phyloP scores from a whole-genome alignment of 2,797 vertebrate species.

The Microhierax caerulescens region DNA sequence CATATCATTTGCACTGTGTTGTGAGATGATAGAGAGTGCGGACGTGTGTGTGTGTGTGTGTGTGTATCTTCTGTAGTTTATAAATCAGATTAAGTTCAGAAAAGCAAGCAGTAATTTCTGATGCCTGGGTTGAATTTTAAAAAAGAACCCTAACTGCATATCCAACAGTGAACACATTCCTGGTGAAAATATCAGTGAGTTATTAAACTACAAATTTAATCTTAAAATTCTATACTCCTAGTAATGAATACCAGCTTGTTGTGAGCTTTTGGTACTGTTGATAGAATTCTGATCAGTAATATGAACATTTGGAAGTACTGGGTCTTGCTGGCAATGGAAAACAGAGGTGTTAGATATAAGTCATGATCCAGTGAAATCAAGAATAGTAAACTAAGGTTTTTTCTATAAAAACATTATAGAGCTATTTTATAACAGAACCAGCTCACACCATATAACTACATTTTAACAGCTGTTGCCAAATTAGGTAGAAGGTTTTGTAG shows the following conservation, averaged over 20 bases:
- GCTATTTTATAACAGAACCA: background rate
- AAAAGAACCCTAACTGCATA: background rate
- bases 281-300: constrained; percentile 1
- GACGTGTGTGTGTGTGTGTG: background rate
- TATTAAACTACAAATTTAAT: constrained; percentile 60
- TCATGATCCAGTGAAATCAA: background rate
- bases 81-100: constrained; percentile 24
- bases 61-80: background rate
- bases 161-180: constrained; percentile 33
- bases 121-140: constrained; percentile 21
- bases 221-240: constrained; percentile 15
- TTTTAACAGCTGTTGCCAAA: constrained; percentile 37
- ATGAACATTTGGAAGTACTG: background rate
- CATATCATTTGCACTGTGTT: background rate
- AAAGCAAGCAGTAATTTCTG: constrained; percentile 3
- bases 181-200: constrained; percentile 53
- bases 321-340: constrained; percentile 7
- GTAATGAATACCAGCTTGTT: constrained; percentile 28
- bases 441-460: background rate
- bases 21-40: background rate
- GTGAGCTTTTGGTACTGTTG: background rate
- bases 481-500: background rate
- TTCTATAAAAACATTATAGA: background rate
- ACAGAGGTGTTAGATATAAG: constrained; percentile 7
- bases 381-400: background rate